Evolutionary conservation across 2,113 vertebrate genomes (phyloP).

Genomic region (Ptychochromis oligacanthus): DNA sequence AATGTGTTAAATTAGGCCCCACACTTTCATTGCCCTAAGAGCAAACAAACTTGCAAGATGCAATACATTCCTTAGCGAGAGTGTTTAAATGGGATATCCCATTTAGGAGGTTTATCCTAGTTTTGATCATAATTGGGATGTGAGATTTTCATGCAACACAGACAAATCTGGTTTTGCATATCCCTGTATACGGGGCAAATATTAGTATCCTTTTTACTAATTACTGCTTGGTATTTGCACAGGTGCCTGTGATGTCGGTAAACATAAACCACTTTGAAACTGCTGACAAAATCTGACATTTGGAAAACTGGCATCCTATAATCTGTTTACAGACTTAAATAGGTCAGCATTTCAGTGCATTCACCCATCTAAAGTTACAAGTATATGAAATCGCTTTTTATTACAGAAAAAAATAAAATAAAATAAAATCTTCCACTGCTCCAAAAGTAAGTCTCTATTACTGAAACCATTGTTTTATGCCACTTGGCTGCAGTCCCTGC

Average conservation of each 20-base stretch:
- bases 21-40: constrained; percentile 44
- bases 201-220: not conserved
- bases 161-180: not conserved
- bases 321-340: not conserved
- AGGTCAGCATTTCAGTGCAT: not conserved
- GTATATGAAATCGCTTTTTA: not conserved
- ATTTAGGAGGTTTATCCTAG: constrained; percentile 2
- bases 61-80: constrained; percentile 5
- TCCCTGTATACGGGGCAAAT: not conserved
- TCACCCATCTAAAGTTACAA: not conserved
- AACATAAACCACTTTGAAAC: not conserved
- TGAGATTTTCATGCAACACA: not conserved
- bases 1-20: constrained; percentile 58
- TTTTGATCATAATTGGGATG: not conserved
- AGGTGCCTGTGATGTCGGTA: not conserved
- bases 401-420: not conserved
- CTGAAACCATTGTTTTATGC: not conserved
- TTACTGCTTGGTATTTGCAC: not conserved
- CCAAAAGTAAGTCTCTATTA: not conserved
- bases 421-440: not conserved
- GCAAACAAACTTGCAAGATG: constrained; percentile 13
- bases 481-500: not conserved
- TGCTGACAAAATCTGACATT: constrained; percentile 1
- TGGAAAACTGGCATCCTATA: not conserved
- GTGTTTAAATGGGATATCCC: not conserved